A percentile compares a stretch with the other conserved stretches of the same genome.
These are phyloP conservation scores for Cheirogaleus major DNA, from an alignment of 2,797 vertebrate species.

Conservation along the genomic window DNA sequence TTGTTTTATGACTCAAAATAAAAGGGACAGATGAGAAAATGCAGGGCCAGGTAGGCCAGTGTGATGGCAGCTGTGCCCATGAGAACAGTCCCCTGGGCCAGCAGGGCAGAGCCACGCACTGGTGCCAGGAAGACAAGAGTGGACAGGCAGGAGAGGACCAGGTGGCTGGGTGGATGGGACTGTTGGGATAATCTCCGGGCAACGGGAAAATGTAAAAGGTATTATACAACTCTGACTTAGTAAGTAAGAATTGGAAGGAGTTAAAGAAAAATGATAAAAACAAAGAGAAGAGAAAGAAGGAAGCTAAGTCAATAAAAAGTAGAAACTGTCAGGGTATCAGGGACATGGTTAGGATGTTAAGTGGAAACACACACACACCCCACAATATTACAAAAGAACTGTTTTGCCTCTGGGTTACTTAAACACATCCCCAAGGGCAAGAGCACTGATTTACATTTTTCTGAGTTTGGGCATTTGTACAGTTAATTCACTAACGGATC, in stretches of 20 bases:
- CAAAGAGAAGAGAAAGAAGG: not conserved
- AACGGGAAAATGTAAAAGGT: not conserved
- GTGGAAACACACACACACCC: not conserved
- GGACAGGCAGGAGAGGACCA: not conserved
- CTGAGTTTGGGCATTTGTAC: not conserved
- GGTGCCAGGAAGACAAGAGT: not conserved
- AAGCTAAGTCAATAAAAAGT: not conserved
- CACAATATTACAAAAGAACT: not conserved
- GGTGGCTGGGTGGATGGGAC: not conserved
- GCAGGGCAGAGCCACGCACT: not conserved
- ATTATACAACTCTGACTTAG: not conserved
- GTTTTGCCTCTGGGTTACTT: not conserved
- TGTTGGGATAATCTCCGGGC: not conserved
- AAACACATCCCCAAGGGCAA: not conserved
- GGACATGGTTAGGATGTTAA: not conserved
- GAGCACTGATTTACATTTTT: not conserved
- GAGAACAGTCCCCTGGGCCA: not conserved
- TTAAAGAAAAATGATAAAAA: constrained; percentile 10
- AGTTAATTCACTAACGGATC: not conserved
- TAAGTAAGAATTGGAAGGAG: not conserved
- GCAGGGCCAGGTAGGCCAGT: not conserved
- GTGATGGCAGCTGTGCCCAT: not conserved
- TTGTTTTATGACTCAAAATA: constrained; percentile 10
- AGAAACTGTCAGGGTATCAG: not conserved
- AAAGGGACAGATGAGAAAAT: not conserved